Base-by-base conservation (phyloP, 2,797 vertebrate genomes). In the Mionectes olivaceus region DNA sequence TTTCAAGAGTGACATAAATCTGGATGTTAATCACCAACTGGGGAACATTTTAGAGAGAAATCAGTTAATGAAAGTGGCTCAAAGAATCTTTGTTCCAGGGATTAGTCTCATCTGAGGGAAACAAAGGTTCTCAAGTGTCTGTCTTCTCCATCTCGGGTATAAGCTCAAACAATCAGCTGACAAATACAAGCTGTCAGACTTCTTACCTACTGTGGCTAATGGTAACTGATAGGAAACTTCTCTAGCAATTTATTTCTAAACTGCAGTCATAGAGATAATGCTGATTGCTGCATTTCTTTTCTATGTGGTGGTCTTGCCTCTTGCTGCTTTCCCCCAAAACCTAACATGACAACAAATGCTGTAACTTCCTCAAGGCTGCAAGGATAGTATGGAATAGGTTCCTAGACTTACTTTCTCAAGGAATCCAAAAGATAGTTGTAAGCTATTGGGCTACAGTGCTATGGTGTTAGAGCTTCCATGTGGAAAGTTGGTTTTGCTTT, bases 161-260 rank as follows among this genome's bases (percentile, higher is more conserved):
- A 33, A 89, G 71, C 79, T 91, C 71, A 27, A 9, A 60, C 33
- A 43, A 77, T 46, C 84, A 83, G 44, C 49, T 73, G 80, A 28
- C 52, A 80, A 59, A 70, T 24, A 71, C 32, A 47, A 68, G 32
- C 82, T 87, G 84, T 81, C 82, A 85, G 78, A 53, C 46, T 21
- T 44, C 5, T 55, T n/a, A 11, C 9, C 28, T 44, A 3, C 16
- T 89, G 93, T 95, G 94, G 95, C 93, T 83, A 37, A 95, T 88
- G 96, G 97, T 95, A 95, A 96, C 96, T 96, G 90, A 94, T 94
- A 18, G 95, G 96, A 96, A 97, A 33, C 53, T 94, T 89, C 85
- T 74, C 77, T 88, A 52, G 46, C 53, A 28, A 59, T 88, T 82
- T 44, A 49, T 73, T 90, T 75, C 89, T 71, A 21, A 76, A 11